Conservation (phyloP, 2,888 invertebrate genomes). For the Agonopterix alstromeriana region DNA sequence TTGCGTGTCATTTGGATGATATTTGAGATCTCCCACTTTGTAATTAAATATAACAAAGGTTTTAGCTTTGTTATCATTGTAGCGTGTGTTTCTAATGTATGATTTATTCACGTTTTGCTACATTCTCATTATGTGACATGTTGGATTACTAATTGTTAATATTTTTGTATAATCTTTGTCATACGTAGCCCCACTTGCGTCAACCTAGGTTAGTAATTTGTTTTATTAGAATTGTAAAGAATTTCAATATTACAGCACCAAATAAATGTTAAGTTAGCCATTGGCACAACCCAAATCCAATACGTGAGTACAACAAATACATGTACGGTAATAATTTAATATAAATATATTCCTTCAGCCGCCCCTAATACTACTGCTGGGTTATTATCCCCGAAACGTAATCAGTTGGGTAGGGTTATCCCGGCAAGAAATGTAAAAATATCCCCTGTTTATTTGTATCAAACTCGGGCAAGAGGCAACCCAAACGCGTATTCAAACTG, state of each 20-base stretch:
- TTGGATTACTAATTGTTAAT: not conserved
- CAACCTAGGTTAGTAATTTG: not conserved
- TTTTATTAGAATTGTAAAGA: no score
- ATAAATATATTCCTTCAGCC: constrained; percentile 54
- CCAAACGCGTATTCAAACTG: constrained; percentile 73
- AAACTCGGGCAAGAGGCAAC: constrained; percentile 68
- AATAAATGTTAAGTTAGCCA: no score
- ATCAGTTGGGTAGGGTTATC: constrained; percentile 73
- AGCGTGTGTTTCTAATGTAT: not conserved
- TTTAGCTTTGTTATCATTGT: constrained; percentile 4
- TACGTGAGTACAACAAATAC: constrained; percentile 5
- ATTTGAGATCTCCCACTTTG: constrained; percentile 44
- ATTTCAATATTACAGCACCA: no score
- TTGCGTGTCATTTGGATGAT: constrained; percentile 55
- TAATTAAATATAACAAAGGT: constrained; percentile 50
- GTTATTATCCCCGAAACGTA: constrained; percentile 69
- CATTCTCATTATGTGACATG: not conserved
- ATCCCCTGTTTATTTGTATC: constrained; percentile 76
- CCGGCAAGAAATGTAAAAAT: constrained; percentile 72
- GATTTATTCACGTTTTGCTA: not conserved
- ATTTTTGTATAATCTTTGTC: no score
- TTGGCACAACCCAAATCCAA: not conserved
- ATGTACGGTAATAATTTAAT: constrained; percentile 38
- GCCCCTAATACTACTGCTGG: constrained; percentile 43
- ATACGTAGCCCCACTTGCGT: no score